A percentile compares a stretch with the other conserved stretches of the same genome.
phyloP scores from a whole-genome alignment of 1,140 invertebrate genomes.

The Caenorhabditis brenneri region DNA sequence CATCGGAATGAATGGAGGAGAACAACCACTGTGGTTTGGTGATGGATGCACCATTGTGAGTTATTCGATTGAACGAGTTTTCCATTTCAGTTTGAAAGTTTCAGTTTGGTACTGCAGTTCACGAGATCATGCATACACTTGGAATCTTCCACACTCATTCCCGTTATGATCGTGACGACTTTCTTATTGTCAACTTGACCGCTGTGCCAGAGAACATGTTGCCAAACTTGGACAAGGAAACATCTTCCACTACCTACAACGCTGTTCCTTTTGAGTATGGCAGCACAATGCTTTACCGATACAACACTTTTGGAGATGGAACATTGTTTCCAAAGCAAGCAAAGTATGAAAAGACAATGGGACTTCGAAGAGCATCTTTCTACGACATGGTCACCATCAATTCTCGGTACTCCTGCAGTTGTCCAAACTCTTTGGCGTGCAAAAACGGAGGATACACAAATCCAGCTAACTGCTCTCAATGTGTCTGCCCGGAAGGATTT shows the following conservation, averaged over 20 bases:
- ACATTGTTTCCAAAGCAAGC: neutral
- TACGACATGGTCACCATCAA: conserved; percentile 44
- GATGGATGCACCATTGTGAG: neutral
- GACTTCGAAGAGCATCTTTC: neutral
- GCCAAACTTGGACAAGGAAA: neutral
- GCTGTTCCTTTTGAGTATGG: conserved; percentile 44
- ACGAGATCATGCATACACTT: conserved; percentile 34
- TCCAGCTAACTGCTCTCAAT: conserved; percentile 1
- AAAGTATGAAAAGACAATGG: conserved; percentile 31
- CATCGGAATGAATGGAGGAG: conserved; percentile 22
- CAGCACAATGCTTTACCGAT: conserved; percentile 37
- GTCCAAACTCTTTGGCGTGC: neutral
- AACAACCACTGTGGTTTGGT: conserved; percentile 2
- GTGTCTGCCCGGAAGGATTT: conserved; percentile 37
- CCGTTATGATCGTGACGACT: conserved; percentile 39
- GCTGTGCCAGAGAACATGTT: neutral
- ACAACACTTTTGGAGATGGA: conserved; percentile 12
- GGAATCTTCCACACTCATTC: conserved; percentile 44
- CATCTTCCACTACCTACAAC: neutral
- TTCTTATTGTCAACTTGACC: neutral
- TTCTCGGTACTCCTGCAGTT: neutral
- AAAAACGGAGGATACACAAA: conserved; percentile 45
- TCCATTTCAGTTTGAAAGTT: neutral
- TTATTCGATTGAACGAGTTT: neutral
- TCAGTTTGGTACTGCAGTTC: conserved; percentile 13